phyloP scores from a whole-genome alignment of 2,888 invertebrate species.

The Osmoderma eremita region DNA sequence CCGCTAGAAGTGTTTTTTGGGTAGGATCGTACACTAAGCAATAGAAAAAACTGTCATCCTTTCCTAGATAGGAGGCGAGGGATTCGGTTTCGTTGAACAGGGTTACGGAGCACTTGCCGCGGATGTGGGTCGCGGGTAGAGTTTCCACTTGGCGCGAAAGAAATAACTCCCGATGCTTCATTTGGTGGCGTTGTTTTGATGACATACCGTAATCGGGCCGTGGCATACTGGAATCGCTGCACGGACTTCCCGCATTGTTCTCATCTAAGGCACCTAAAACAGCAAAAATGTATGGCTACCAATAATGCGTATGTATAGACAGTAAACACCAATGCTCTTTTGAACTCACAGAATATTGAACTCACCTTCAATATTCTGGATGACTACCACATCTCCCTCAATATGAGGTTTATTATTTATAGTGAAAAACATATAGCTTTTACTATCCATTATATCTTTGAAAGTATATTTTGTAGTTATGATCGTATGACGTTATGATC shows the following conservation, averaged over 20 bases:
- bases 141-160: conserved; percentile 98
- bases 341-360: too few species aligned
- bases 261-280: conserved; percentile 61
- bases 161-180: conserved; percentile 98
- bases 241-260: conserved; percentile 58
- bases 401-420: too few species aligned
- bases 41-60: conserved; percentile 99
- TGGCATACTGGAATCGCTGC: conserved; percentile 43
- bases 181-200: conserved; percentile 91
- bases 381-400: too few species aligned
- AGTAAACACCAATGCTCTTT: too few species aligned
- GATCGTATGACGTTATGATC: too few species aligned
- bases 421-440: too few species aligned
- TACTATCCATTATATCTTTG: too few species aligned
- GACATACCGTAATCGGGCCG: conserved; percentile 67
- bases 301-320: too few species aligned
- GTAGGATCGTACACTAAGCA: conserved; percentile 99
- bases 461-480: too few species aligned
- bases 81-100: conserved; percentile 99
- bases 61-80: conserved; percentile 93
- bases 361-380: too few species aligned
- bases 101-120: conserved; percentile 99
- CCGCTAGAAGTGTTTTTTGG: conserved; percentile 98
- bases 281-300: too few species aligned
- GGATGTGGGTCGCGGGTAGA: conserved; percentile 97